Conservation (phyloP, 2,888 invertebrate genomes). For the Branchipolynoe longqiensis region DNA sequence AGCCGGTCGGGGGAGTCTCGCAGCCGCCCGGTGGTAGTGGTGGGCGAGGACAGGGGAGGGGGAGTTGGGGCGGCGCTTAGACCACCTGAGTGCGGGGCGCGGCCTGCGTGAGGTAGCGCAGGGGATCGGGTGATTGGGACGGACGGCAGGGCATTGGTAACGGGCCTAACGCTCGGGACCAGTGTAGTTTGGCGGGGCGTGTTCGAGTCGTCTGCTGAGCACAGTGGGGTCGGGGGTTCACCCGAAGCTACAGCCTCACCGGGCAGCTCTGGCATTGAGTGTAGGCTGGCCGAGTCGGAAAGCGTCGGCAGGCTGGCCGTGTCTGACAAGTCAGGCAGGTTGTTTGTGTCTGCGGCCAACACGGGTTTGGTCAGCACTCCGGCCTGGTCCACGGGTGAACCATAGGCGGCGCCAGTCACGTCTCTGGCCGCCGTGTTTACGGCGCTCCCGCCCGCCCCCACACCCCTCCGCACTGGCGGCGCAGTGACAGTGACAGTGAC, state of each 20-base stretch:
- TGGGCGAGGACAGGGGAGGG: background rate
- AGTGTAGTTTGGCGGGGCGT: background rate
- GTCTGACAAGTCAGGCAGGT: constrained; percentile 4
- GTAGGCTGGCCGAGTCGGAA: constrained; percentile 5
- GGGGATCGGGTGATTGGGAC: background rate
- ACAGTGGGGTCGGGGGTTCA: background rate
- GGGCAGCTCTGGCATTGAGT: background rate
- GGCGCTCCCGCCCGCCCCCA: too few species aligned
- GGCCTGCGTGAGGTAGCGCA: background rate
- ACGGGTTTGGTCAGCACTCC: too few species aligned
- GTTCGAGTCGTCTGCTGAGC: background rate
- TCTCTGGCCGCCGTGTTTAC: too few species aligned
- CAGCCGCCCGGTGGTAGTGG: background rate
- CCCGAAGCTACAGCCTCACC: too few species aligned
- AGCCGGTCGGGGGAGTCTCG: background rate
- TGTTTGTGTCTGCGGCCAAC: background rate
- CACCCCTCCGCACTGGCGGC: too few species aligned
- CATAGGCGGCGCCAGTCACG: too few species aligned
- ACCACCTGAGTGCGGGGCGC: background rate
- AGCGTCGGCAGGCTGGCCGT: background rate
- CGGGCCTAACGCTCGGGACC: background rate
- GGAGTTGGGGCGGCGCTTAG: background rate
- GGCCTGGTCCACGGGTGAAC: too few species aligned
- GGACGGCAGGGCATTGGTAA: background rate
- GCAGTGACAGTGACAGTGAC: too few species aligned